Conservation (phyloP, 1,140 invertebrate species). For the Zaprionus vittiger region DNA sequence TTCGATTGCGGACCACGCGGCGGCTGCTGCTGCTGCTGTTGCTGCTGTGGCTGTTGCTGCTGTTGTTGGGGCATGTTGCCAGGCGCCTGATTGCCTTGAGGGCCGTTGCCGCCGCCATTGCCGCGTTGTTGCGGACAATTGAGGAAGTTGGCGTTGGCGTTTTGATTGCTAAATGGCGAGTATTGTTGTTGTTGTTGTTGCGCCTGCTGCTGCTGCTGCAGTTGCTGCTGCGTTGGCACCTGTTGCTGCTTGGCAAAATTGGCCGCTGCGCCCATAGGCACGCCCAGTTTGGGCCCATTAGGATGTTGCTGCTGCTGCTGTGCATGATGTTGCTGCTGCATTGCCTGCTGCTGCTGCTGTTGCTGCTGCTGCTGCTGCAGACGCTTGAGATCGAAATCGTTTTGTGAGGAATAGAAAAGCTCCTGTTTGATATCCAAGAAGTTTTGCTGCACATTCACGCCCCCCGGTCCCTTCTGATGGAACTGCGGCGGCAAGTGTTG, state of each 20-base stretch:
- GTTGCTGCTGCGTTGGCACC: slow-evolving; percentile 86
- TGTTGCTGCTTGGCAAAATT: slow-evolving; percentile 84
- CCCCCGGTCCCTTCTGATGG: slow-evolving; percentile 75
- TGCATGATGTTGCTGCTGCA: slow-evolving; percentile 70
- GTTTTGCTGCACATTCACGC: slow-evolving; percentile 72
- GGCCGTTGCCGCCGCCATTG: slow-evolving; percentile 78
- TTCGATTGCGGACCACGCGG: slow-evolving; percentile 67
- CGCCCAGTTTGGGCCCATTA: slow-evolving; percentile 69
- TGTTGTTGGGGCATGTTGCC: slow-evolving; percentile 85
- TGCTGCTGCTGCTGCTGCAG: slow-evolving; percentile 82
- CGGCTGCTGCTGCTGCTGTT: slow-evolving; percentile 67
- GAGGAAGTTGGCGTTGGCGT: slow-evolving; percentile 77
- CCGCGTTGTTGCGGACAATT: slow-evolving; percentile 78
- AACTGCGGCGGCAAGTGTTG: slow-evolving; percentile 81
- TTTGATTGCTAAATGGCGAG: slow-evolving; percentile 87
- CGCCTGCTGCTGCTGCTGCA: slow-evolving; percentile 85
- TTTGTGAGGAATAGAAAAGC: slow-evolving; percentile 83
- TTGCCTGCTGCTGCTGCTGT: slow-evolving; percentile 79
- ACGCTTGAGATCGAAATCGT: slow-evolving; percentile 84
- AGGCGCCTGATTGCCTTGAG: slow-evolving; percentile 85
- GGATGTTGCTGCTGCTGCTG: slow-evolving; percentile 67
- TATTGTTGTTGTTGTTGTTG: slow-evolving; percentile 87
- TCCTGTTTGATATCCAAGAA: slow-evolving; percentile 83
- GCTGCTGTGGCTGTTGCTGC: slow-evolving; percentile 59
- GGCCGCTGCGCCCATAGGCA: slow-evolving; percentile 83